Conservation (phyloP, 2,113 vertebrate species). For the Pogonocichla stellata region DNA sequence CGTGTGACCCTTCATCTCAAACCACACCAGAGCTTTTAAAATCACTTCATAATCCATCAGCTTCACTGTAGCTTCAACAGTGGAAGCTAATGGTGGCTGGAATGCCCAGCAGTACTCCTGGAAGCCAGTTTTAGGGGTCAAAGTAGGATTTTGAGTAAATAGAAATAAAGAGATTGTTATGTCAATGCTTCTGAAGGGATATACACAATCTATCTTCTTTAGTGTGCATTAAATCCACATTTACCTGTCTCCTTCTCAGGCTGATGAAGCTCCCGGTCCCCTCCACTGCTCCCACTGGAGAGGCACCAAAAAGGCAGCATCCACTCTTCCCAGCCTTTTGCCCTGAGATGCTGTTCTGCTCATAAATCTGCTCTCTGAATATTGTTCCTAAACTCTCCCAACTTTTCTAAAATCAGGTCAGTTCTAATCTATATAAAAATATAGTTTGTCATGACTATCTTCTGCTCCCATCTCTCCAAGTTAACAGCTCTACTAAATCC, state of each 20-base stretch:
- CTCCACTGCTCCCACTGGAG: neutral
- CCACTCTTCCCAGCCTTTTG: neutral
- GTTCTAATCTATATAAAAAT: neutral
- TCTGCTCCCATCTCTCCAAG: neutral
- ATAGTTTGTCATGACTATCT: fast-evolving
- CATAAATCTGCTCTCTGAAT: neutral
- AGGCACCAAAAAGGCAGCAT: neutral
- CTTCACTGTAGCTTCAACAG: neutral
- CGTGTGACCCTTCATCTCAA: neutral
- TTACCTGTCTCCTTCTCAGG: neutral
- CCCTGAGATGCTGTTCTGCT: neutral
- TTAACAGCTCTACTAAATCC: neutral
- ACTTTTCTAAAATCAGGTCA: neutral
- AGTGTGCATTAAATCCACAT: neutral
- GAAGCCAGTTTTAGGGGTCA: neutral
- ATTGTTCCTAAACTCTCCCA: neutral
- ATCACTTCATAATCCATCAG: neutral
- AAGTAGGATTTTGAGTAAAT: neutral
- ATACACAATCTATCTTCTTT: neutral
- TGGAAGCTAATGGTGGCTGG: neutral
- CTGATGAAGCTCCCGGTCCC: fast-evolving
- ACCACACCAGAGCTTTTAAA: neutral
- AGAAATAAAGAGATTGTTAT: neutral
- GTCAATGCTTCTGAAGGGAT: neutral
- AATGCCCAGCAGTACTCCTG: neutral